Evolutionary conservation across 2,888 invertebrate genomes (phyloP), one percentile per base, ranked within the genome.

Genomic region (Melieria picta): DNA sequence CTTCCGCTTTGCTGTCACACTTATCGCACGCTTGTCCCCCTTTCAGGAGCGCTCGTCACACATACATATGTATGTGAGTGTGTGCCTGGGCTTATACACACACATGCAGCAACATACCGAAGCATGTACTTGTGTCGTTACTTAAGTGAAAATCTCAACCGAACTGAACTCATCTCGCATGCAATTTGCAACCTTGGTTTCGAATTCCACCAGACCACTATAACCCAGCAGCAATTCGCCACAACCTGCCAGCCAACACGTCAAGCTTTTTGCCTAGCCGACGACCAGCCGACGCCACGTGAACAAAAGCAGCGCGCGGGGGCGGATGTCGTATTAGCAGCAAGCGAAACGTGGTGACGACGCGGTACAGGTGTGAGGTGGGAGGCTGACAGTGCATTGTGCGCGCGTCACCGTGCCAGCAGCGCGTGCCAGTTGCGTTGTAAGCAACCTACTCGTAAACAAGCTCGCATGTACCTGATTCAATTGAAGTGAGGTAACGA

Each of bases 171-270:
- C 77, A 81, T 80, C 80, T 78, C 77, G 75, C 77, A 81, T 82
- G 76, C 77, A 79, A 75, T 77, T 72, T 72, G 73, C 75, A 81
- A 77, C 81, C 81, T 82, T 80, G 78, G 74, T 74, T 76, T 69
- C 11, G n/a, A 48, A 30, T 30, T 30, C 30, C 30, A 3, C 30
- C 30, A 30, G 30, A 48, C 30, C 5, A 48, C 4, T 7, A 63
- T n/a, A 48, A 47, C 63, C 4, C 63, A 13, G 48, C 10, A 30
- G 3, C 30, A 30, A 30, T 50, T 16, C 61, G 48, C 16, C 61
- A 71, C 30, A 68, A 11, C 11, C 9, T 13, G 42, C 10, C 11
- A 13, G 57, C 65, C 45, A 74, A 50, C 67, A 47, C 65, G 66
- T 58, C 73, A 48, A 30, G 30, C 1, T 30, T 30, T 52, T n/a